Percentiles rank a stretch among this genome's conserved stretches.
These are phyloP conservation scores for Drosophila yooni DNA, from an alignment of 2,888 invertebrate species.

Conservation along the genomic window DNA sequence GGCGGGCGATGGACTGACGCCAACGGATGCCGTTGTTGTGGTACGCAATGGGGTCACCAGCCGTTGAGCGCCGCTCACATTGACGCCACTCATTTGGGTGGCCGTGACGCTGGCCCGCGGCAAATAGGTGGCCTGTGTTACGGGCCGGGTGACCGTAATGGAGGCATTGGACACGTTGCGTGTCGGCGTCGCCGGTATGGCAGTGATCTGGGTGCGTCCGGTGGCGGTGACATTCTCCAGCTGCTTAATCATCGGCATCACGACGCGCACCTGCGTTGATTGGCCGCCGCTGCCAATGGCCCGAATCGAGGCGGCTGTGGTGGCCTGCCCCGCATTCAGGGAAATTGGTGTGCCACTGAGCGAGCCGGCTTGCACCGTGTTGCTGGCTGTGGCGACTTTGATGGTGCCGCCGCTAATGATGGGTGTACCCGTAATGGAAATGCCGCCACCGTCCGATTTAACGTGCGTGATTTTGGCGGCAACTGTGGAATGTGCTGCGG, in stretches of 20 bases:
- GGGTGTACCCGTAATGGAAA: slow-evolving; percentile 58
- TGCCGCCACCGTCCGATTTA: slow-evolving; percentile 83
- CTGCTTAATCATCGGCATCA: slow-evolving; percentile 86
- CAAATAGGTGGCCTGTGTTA: slow-evolving; percentile 83
- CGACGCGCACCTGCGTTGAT: slow-evolving; percentile 84
- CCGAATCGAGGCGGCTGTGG: slow-evolving; percentile 82
- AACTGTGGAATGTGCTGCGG: slow-evolving; percentile 83
- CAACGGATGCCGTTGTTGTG: slow-evolving; percentile 67
- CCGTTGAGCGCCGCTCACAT: slow-evolving; percentile 76
- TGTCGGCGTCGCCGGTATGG: slow-evolving; percentile 81
- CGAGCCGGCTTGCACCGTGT: slow-evolving; percentile 60
- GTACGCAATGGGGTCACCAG: slow-evolving; percentile 82
- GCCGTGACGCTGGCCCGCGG: slow-evolving; percentile 83
- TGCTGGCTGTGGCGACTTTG: slow-evolving; percentile 75
- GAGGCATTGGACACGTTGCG: slow-evolving; percentile 85
- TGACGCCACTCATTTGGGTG: slow-evolving; percentile 81
- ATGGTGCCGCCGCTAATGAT: slow-evolving; percentile 74
- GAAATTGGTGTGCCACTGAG: slow-evolving; percentile 73
- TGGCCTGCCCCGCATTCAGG: slow-evolving; percentile 73
- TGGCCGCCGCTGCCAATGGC: slow-evolving; percentile 82
- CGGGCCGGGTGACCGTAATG: slow-evolving; percentile 84
- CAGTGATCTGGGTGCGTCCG: slow-evolving; percentile 84
- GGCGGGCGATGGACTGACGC: slow-evolving; percentile 68
- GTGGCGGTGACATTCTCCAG: slow-evolving; percentile 83
- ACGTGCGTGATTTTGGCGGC: slow-evolving; percentile 86